These are phyloP conservation scores for Patella depressa DNA, from an alignment of 2,888 invertebrate genomes.

Conservation along the genomic window DNA sequence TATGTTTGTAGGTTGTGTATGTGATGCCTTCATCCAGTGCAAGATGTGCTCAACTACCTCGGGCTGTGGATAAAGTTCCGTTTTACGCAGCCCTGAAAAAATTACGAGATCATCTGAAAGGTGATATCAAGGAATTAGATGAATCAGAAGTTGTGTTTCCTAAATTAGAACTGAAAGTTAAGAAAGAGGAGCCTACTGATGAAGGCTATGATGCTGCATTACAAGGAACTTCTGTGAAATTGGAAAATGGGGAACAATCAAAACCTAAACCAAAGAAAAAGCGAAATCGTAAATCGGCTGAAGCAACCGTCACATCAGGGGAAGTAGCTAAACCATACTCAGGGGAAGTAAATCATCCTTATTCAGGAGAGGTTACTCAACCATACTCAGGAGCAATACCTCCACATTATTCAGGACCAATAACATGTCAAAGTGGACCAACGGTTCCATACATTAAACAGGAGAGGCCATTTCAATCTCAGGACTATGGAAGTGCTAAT, in stretches of 20 bases:
- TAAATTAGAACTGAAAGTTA: constrained; percentile 60
- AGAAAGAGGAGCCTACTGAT: constrained; percentile 46
- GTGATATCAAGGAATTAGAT: constrained; percentile 73
- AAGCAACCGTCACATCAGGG: constrained; percentile 2
- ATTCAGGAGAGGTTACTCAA: neutral
- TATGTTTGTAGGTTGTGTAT: constrained; percentile 88
- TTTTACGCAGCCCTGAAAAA: constrained; percentile 96
- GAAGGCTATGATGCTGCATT: constrained; percentile 15
- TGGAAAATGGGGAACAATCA: neutral
- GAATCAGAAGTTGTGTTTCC: constrained; percentile 70
- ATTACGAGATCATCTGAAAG: constrained; percentile 93
- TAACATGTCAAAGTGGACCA: constrained; percentile 5
- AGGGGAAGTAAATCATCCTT: neutral
- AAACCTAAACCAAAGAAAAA: neutral
- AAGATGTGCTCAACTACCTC: constrained; percentile 95
- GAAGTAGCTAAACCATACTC: neutral
- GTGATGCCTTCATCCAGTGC: constrained; percentile 99
- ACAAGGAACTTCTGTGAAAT: neutral
- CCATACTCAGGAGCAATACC: neutral
- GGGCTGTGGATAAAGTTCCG: constrained; percentile 97
- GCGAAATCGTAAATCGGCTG: neutral
- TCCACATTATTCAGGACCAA: neutral
- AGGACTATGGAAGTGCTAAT: constrained; percentile 30
- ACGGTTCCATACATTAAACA: constrained; percentile 29
- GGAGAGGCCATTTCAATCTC: constrained; percentile 30